Conservation (phyloP, 2,113 vertebrate species). For the Australoheros scitulus region DNA sequence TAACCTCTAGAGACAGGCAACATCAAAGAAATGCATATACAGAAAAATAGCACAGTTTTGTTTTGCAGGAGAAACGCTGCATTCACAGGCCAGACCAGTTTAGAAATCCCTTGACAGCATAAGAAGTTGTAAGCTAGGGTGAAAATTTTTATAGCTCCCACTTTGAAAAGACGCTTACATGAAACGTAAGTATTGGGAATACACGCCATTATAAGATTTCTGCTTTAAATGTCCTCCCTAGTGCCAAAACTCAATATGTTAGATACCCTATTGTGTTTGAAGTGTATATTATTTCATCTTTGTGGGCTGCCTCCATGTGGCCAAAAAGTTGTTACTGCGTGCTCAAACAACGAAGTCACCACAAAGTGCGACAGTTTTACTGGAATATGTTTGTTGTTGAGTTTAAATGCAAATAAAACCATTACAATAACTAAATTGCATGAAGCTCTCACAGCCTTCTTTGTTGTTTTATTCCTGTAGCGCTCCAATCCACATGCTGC, state of each 20-base stretch:
- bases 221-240: neutral
- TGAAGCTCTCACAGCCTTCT: neutral
- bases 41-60: neutral
- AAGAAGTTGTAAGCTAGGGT: neutral
- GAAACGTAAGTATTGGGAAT: neutral
- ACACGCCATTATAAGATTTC: neutral
- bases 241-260: neutral
- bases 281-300: neutral
- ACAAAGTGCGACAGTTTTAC: neutral
- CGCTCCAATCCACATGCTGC: slow-evolving; percentile 99
- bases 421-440: neutral
- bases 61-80: neutral
- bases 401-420: neutral
- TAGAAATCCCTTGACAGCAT: neutral
- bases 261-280: neutral
- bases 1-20: no score
- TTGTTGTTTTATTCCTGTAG: slow-evolving; percentile 69
- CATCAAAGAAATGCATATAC: neutral
- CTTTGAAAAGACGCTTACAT: neutral
- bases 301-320: neutral
- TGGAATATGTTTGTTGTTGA: no score
- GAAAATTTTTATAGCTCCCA: neutral
- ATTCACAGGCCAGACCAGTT: neutral
- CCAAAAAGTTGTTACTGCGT: neutral
- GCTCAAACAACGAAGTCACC: neutral